A percentile compares a stretch with the other conserved stretches of the same genome.
Evolutionary conservation across 2,797 vertebrate genomes (phyloP).

Genomic region (Mus caroli): DNA sequence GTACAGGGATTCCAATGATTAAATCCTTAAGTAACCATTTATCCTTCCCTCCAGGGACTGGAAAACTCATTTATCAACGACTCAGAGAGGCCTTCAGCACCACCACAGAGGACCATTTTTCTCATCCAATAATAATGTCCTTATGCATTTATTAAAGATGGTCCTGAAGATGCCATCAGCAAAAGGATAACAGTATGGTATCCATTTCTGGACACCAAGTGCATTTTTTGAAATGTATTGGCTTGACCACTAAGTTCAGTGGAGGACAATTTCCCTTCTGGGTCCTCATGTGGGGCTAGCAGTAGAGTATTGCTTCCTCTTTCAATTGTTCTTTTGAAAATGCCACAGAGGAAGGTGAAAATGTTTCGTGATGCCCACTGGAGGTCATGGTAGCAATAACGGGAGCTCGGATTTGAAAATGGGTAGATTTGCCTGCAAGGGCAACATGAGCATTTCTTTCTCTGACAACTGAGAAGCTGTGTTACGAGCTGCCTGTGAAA

Average conservation of each 20-base stretch:
- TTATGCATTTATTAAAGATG: background rate
- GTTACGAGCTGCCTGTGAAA: background rate
- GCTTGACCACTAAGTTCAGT: background rate
- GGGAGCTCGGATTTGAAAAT: constrained; percentile 55
- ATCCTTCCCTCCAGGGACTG: background rate
- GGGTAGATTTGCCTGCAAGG: constrained; percentile 6
- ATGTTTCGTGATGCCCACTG: constrained; percentile 18
- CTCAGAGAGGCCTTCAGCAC: background rate
- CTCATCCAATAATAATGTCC: background rate
- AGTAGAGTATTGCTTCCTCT: background rate
- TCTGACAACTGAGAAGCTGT: background rate
- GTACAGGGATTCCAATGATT: constrained; percentile 17
- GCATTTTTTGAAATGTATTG: background rate
- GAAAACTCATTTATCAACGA: constrained; percentile 43
- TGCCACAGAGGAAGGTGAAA: background rate
- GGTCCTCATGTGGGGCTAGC: background rate
- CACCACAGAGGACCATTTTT: background rate
- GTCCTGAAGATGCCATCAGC: background rate
- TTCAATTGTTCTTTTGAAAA: background rate
- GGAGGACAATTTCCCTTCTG: background rate
- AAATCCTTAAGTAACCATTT: background rate
- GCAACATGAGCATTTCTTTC: background rate
- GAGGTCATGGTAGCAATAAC: constrained; percentile 54
- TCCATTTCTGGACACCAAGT: background rate
- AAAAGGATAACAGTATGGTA: background rate